A percentile compares a stretch with the other conserved stretches of the same genome.
phyloP scores from a whole-genome alignment of 2,888 invertebrate genomes.

The Thumatha senex region DNA sequence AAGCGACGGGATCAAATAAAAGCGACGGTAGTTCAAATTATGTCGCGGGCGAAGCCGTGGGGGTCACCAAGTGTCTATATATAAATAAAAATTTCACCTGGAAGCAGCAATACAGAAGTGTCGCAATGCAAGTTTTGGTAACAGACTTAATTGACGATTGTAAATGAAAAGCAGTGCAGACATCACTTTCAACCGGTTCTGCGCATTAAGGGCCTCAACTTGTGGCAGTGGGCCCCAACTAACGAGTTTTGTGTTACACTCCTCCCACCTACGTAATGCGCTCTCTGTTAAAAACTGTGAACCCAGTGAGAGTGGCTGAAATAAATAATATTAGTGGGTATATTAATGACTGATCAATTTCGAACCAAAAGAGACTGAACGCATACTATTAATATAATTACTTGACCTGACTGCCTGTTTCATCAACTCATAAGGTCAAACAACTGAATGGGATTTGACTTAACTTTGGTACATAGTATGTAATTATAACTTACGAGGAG shows the following conservation, averaged over 20 bases:
- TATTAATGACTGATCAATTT: neutral
- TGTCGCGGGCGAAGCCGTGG: no score
- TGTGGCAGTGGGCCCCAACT: slow-evolving; percentile 96
- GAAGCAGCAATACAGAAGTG: slow-evolving; percentile 92
- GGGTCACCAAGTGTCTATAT: neutral
- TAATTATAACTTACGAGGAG: no score
- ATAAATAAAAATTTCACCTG: slow-evolving; percentile 76
- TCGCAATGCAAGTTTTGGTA: slow-evolving; percentile 90
- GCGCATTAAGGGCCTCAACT: slow-evolving; percentile 94
- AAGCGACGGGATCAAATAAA: no score
- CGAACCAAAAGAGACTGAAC: no score
- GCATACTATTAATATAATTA: no score
- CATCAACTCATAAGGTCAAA: no score
- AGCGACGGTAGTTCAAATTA: no score
- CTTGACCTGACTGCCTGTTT: no score
- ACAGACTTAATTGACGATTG: slow-evolving; percentile 91
- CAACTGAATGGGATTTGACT: no score
- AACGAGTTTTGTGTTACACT: slow-evolving; percentile 93
- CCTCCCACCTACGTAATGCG: slow-evolving; percentile 93
- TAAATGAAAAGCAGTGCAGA: slow-evolving; percentile 94
- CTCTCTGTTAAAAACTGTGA: slow-evolving; percentile 92
- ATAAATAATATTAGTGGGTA: slow-evolving; percentile 21
- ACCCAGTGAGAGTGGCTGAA: slow-evolving; percentile 89
- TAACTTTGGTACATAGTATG: no score
- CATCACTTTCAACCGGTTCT: slow-evolving; percentile 95